These are phyloP conservation scores for Nothura maculosa DNA, from an alignment of 2,797 vertebrate species.

Conservation along the genomic window DNA sequence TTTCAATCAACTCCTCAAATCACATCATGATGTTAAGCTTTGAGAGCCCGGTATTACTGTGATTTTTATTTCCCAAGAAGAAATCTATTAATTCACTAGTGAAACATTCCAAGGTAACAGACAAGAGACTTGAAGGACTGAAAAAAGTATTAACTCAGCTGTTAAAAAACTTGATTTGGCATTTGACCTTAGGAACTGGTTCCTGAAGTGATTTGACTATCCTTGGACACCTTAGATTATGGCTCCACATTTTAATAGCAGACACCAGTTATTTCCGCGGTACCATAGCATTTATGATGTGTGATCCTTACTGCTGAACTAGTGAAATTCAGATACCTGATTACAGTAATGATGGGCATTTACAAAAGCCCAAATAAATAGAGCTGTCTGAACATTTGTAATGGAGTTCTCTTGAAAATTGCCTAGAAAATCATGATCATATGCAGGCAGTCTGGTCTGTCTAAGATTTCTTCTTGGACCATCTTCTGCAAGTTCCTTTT, in stretches of 20 bases:
- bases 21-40: fast-evolving
- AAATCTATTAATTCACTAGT: conserved; percentile 2
- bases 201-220: conserved; percentile 42
- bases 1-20: not conserved
- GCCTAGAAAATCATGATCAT: not conserved
- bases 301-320: conserved; percentile 40
- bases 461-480: not conserved
- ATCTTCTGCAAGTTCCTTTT: not conserved
- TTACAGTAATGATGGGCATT: conserved; percentile 7
- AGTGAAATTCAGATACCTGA: conserved; percentile 21
- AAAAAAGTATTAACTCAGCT: conserved; percentile 14
- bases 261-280: conserved; percentile 46
- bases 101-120: conserved; percentile 9
- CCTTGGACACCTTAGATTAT: conserved; percentile 22
- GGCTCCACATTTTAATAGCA: conserved; percentile 63
- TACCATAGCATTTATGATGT: not conserved
- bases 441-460: not conserved
- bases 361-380: not conserved
- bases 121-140: not conserved
- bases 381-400: not conserved
- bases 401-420: not conserved
- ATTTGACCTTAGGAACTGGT: conserved; percentile 21
- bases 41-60: not conserved
- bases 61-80: not conserved
- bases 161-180: conserved; percentile 34